A percentile compares a stretch with the other conserved stretches of the same genome.
These are phyloP conservation scores for Byasa hedistus DNA, from an alignment of 2,888 invertebrate genomes.

Conservation along the genomic window DNA sequence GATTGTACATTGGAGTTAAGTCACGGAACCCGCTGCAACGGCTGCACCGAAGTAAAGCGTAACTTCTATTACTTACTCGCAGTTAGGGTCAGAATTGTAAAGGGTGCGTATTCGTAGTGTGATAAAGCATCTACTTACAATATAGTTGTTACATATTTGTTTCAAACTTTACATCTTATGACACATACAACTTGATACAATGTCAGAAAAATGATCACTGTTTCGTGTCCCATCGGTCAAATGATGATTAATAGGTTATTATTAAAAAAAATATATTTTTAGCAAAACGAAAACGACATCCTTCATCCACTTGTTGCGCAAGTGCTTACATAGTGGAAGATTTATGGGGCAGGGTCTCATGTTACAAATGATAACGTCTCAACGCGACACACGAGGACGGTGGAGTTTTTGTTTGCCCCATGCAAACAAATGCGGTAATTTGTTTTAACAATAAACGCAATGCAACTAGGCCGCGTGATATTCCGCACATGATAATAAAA, in stretches of 20 bases:
- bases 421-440: constrained; percentile 50
- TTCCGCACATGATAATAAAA: constrained; percentile 14
- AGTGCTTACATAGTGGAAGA: constrained; percentile 64
- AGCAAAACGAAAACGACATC: background rate
- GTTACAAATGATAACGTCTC: constrained; percentile 69
- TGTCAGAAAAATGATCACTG: background rate
- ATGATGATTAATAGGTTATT: background rate
- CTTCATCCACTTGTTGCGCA: constrained; percentile 65
- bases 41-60: constrained; percentile 58
- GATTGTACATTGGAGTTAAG: constrained; percentile 60
- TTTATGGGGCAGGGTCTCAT: constrained; percentile 67
- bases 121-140: background rate
- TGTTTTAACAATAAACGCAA: constrained; percentile 33
- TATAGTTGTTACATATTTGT: background rate
- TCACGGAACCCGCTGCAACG: constrained; percentile 67
- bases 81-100: constrained; percentile 45
- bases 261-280: background rate
- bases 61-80: constrained; percentile 57
- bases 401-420: constrained; percentile 46
- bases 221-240: background rate
- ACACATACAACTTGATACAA: too few relatives aligned
- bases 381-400: constrained; percentile 46
- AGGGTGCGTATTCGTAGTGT: constrained; percentile 11
- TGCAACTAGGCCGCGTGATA: constrained; percentile 19
- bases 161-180: too few relatives aligned